phyloP scores from a whole-genome alignment of 2,797 vertebrate genomes.

The Gallirallus australis region DNA sequence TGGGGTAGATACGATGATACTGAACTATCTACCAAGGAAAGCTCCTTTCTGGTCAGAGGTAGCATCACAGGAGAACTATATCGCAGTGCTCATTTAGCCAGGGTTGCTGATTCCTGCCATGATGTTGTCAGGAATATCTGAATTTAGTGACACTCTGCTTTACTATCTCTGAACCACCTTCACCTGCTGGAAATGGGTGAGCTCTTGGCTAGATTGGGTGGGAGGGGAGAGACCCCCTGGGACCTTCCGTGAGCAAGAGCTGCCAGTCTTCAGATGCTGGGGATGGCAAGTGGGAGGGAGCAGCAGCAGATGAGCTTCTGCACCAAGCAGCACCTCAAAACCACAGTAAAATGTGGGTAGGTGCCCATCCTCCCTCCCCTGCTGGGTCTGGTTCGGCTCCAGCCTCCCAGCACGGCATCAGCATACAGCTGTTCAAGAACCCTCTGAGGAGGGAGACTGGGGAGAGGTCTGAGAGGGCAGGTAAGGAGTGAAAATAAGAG shows the following conservation, averaged over 20 bases:
- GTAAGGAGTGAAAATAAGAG: neutral
- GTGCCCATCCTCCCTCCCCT: neutral
- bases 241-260: fast-evolving
- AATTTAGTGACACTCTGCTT: neutral
- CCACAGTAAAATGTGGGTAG: fast-evolving
- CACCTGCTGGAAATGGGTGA: neutral
- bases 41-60: neutral
- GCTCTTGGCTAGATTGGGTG: neutral
- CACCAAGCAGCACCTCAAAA: fast-evolving
- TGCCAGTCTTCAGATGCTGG: fast-evolving
- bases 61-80: fast-evolving
- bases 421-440: neutral
- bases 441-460: neutral
- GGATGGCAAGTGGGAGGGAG: neutral
- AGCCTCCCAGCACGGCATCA: fast-evolving
- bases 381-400: neutral
- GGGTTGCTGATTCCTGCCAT: neutral
- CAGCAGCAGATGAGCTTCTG: neutral
- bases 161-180: no score
- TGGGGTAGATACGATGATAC: neutral
- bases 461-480: neutral
- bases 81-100: neutral
- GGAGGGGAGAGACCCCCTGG: neutral
- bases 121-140: neutral
- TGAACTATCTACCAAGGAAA: neutral